A percentile compares a stretch with the other conserved stretches of the same genome.
Evolutionary conservation across 2,888 invertebrate species (phyloP).

Genomic region (Stenchaetothrips biformis): DNA sequence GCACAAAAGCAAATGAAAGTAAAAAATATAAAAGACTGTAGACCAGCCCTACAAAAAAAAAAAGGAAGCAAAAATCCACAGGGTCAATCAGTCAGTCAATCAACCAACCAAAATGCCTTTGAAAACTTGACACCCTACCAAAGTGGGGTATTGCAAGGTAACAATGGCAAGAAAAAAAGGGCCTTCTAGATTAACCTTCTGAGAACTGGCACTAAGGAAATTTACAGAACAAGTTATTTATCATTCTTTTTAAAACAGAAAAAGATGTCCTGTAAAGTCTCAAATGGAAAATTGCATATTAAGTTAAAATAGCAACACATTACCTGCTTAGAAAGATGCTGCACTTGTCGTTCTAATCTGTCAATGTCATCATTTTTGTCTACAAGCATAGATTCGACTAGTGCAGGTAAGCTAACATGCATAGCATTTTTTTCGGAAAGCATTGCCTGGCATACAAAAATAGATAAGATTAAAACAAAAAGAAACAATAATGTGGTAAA

Average conservation of each 20-base stretch:
- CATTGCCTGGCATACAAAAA: slow-evolving; percentile 24
- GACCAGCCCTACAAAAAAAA: no score
- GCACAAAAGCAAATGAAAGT: background rate
- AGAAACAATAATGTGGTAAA: background rate
- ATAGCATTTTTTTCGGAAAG: slow-evolving; percentile 41
- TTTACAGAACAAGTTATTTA: no score
- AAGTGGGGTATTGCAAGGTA: background rate
- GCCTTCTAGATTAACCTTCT: background rate
- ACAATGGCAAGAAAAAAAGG: background rate
- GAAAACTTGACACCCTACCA: background rate
- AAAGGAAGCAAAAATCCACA: background rate
- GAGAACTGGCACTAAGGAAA: background rate
- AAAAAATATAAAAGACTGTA: background rate
- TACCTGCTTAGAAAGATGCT: slow-evolving; percentile 54
- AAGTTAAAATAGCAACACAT: slow-evolving; percentile 38
- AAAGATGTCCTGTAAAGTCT: no score
- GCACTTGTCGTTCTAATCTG: slow-evolving; percentile 48
- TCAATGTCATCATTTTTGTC: slow-evolving; percentile 69
- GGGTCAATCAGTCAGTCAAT: no score
- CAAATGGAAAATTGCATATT: no score
- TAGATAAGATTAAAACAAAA: slow-evolving; percentile 27
- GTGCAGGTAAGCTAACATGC: slow-evolving; percentile 49
- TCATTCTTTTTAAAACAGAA: no score
- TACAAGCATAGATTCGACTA: slow-evolving; percentile 58
- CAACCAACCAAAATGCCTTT: no score